A percentile compares a stretch with the other conserved stretches of the same genome.
These are phyloP conservation scores for Dorcus parallelipipedus DNA, from an alignment of 2,888 invertebrate species.

Conservation along the genomic window DNA sequence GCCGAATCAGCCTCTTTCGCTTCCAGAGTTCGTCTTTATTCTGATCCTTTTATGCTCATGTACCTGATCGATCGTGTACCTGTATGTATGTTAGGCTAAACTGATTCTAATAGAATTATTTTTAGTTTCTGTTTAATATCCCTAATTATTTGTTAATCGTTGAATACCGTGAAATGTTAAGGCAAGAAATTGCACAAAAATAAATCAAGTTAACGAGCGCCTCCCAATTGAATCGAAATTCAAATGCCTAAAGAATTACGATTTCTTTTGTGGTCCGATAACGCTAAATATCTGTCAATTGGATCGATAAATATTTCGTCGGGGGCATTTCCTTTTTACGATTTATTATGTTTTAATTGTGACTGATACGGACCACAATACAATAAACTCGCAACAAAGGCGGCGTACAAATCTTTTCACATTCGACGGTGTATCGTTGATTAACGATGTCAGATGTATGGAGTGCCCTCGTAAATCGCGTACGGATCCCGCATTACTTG, in stretches of 20 bases:
- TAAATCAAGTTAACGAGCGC: background rate
- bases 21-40: no score
- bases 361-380: constrained; percentile 26
- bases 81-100: no score
- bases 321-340: constrained; percentile 33
- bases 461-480: constrained; percentile 40
- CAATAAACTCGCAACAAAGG: constrained; percentile 20
- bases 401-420: constrained; percentile 26
- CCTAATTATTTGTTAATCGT: no score
- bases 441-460: constrained; percentile 33
- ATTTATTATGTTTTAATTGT: constrained; percentile 36
- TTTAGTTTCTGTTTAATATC: no score
- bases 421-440: constrained; percentile 29
- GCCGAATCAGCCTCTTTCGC: no score
- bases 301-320: constrained; percentile 23
- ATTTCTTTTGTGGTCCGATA: constrained; percentile 10
- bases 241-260: constrained; percentile 2
- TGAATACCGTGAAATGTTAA: no score
- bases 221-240: background rate
- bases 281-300: constrained; percentile 11
- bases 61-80: no score
- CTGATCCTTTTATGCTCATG: no score
- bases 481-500: constrained; percentile 33
- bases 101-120: no score
- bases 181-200: background rate